Conservation (phyloP, 2,797 vertebrate species). For the Helostoma temminkii region DNA sequence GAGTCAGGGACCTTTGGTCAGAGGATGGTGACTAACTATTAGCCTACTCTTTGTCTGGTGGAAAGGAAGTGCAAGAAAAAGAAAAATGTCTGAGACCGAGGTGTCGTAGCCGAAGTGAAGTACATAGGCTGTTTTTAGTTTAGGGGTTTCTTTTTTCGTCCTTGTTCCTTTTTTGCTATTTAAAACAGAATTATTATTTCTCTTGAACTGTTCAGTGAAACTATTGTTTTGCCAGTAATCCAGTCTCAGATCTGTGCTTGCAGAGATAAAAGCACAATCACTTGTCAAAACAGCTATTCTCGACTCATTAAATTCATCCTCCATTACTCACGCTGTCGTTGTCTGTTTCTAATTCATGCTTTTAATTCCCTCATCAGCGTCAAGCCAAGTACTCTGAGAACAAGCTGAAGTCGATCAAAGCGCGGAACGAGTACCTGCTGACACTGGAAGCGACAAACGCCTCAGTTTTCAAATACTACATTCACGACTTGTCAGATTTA, state of each 20-base stretch:
- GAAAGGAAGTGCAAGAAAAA: constrained; percentile 54
- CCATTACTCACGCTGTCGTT: constrained; percentile 38
- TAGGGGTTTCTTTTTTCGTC: constrained; percentile 7
- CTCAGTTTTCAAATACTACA: constrained; percentile 99
- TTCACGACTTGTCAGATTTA: constrained; percentile 97
- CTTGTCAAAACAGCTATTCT: constrained; percentile 54
- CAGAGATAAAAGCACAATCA: constrained; percentile 57
- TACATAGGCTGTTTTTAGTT: constrained; percentile 48
- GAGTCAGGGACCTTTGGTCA: constrained; percentile 72
- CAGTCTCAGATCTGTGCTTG: constrained; percentile 20
- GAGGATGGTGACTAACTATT: constrained; percentile 60
- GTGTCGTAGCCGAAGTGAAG: constrained; percentile 25
- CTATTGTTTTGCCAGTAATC: constrained; percentile 48
- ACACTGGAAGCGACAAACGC: constrained; percentile 97
- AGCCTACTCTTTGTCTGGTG: constrained; percentile 38
- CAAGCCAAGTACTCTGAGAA: constrained; percentile 99
- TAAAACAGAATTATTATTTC: constrained; percentile 32
- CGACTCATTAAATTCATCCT: constrained; percentile 57
- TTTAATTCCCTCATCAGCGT: constrained; percentile 85
- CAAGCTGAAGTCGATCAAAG: constrained; percentile 99
- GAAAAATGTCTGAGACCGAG: constrained; percentile 30
- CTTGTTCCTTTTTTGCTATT: constrained; percentile 40
- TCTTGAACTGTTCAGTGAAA: constrained; percentile 40
- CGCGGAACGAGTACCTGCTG: constrained; percentile 97
- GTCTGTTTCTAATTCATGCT: constrained; percentile 45